A percentile compares a stretch with the other conserved stretches of the same genome.
Conservation (phyloP, 2,113 vertebrate species). For the Lepus europaeus region DNA sequence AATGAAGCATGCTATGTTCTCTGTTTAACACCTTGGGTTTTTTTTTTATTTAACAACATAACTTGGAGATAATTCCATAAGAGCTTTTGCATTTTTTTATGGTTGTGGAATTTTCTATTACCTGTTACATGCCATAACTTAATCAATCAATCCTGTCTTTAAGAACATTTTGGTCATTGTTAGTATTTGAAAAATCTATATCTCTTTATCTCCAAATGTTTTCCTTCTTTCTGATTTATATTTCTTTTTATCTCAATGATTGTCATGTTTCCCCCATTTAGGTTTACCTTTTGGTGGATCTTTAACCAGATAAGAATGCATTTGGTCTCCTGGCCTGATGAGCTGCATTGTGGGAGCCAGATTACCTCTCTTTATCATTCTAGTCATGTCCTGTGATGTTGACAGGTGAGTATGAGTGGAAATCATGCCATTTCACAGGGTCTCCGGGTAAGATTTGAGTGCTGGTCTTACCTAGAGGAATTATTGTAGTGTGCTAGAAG, state of each 20-base stretch:
- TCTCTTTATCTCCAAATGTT: neutral
- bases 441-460: neutral
- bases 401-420: neutral
- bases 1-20: neutral
- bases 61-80: neutral
- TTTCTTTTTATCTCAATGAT: neutral
- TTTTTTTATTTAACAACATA: neutral
- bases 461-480: neutral
- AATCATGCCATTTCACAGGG: neutral
- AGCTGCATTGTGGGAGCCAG: neutral
- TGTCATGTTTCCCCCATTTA: neutral
- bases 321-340: neutral
- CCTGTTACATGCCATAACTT: neutral
- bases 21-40: neutral
- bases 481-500: neutral
- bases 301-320: neutral
- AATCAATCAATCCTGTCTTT: neutral
- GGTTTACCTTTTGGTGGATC: neutral
- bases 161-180: neutral
- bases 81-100: neutral
- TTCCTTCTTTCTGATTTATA: constrained; percentile 26
- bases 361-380: neutral
- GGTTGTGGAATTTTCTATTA: neutral
- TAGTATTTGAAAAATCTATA: neutral
- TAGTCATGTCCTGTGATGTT: neutral